Percentiles rank a stretch among this genome's conserved stretches.
Evolutionary conservation across 2,113 vertebrate species (phyloP).

Genomic region (Fregata magnificens): DNA sequence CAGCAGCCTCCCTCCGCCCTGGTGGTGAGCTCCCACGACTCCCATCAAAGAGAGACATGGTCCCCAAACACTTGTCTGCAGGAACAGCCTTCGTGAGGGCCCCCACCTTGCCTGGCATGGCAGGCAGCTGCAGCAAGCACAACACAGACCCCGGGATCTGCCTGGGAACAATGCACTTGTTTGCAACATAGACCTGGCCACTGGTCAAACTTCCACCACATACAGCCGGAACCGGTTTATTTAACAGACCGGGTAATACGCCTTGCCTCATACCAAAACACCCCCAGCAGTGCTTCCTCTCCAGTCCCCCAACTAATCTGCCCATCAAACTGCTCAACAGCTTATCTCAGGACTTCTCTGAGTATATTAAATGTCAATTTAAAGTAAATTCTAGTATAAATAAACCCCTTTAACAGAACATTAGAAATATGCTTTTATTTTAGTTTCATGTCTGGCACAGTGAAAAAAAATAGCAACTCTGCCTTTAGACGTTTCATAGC

Average conservation of each 20-base stretch:
- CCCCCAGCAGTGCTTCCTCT: neutral
- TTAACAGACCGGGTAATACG: neutral
- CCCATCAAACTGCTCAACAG: neutral
- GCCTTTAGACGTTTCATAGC: slow-evolving; percentile 19
- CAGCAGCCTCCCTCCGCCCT: neutral
- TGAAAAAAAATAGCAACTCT: slow-evolving; percentile 29
- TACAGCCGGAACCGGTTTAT: neutral
- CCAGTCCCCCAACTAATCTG: neutral
- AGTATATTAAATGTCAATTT: neutral
- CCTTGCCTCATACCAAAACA: neutral
- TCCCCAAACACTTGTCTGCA: neutral
- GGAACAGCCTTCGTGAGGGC: neutral
- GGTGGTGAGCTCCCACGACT: neutral
- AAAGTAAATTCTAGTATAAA: slow-evolving; percentile 45
- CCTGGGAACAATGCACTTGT: neutral
- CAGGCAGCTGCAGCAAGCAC: neutral
- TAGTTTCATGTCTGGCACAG: slow-evolving; percentile 1
- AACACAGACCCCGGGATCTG: neutral
- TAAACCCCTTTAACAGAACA: neutral
- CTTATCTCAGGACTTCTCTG: neutral
- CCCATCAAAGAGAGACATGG: neutral
- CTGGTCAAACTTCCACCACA: neutral
- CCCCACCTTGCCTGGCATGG: fast-evolving
- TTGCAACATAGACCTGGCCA: neutral
- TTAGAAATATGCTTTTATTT: slow-evolving; percentile 12